Evolutionary conservation across 1,140 invertebrate species (phyloP).

Genomic region (Medauroidea extradentata): DNA sequence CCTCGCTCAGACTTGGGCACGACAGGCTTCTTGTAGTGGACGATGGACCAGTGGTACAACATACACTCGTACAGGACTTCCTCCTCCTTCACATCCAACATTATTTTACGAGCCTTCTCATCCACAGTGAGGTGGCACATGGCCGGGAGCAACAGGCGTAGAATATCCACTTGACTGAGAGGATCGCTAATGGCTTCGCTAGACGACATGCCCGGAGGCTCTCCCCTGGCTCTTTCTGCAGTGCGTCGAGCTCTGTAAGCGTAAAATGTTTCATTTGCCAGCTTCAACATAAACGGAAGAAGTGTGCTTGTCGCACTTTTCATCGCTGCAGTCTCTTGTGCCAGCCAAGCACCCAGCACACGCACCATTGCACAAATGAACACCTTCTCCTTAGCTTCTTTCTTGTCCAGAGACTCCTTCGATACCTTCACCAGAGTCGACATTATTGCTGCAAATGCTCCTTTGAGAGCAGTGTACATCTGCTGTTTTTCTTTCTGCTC

Average conservation of each 20-base stretch:
- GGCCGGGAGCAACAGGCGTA: slow-evolving; percentile 78
- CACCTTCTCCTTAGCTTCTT: slow-evolving; percentile 60
- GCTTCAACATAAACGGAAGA: slow-evolving; percentile 69
- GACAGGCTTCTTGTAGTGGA: slow-evolving; percentile 77
- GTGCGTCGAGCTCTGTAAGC: slow-evolving; percentile 57
- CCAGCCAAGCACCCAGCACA: slow-evolving; percentile 81
- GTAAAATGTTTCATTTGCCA: slow-evolving; percentile 79
- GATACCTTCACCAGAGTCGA: slow-evolving; percentile 62
- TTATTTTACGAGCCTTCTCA: slow-evolving; percentile 75
- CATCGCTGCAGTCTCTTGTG: slow-evolving; percentile 88
- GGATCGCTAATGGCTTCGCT: slow-evolving; percentile 50
- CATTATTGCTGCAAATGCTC: slow-evolving; percentile 79
- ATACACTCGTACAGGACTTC: slow-evolving; percentile 74
- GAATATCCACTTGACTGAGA: slow-evolving; percentile 61
- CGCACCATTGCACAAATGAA: slow-evolving; percentile 79
- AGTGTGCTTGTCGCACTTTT: slow-evolving; percentile 73
- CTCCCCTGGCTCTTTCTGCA: slow-evolving; percentile 55
- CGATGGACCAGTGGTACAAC: slow-evolving; percentile 79
- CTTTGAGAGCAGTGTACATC: slow-evolving; percentile 83
- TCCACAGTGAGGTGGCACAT: slow-evolving; percentile 87
- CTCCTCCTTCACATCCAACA: slow-evolving; percentile 73
- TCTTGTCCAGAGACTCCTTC: slow-evolving; percentile 35
- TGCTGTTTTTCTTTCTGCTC: slow-evolving; percentile 88
- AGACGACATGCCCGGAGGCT: slow-evolving; percentile 49
- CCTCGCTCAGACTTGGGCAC: slow-evolving; percentile 70